Evolutionary conservation across 2,888 invertebrate species (phyloP), one percentile per base, ranked within the genome.

Genomic region (Gari tellinella): DNA sequence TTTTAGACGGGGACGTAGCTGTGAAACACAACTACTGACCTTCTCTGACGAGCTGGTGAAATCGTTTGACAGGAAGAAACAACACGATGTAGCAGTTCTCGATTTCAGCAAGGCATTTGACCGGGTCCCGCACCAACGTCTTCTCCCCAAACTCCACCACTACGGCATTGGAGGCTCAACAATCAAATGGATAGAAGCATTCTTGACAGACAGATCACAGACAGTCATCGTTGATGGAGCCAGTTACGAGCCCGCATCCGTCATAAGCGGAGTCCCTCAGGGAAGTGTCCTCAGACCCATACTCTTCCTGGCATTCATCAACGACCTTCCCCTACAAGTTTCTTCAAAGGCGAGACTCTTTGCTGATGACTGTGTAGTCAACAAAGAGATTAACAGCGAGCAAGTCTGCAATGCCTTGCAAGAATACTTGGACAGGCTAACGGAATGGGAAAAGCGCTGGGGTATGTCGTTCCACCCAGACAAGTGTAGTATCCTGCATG

Each of bases 391-490:
- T 1, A 46, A 31, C 51, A 56, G 49, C 1, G 37, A 38, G 8
- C n/a, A 17, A 2, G 68, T 65, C 52, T 64, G 61, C 38, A 14
- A 31, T n/a, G 52, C 19, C 17, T 49, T 70, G 4, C 66, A 66
- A 26, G 8, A 38, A n/a, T 62, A 70, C 38, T 57, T 62, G 1
- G 45, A 63, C 55, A 60, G 58, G 55, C 40, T 76, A 7, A 55
- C 31, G 8, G 4, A 26, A 12, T 72, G 66, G 72, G 63, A 72
- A 41, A 31, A 49, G 5, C 63, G 26, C 38, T 72, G 60, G 69
- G 62, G 63, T 49, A 65, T 77, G 60, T 19, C 25, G 2, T 77
- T 77, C 41, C 65, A 69, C 38, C 68, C 64, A 3, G 66, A 58
- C 2, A 72, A 62, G 43, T 72, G 68, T 37, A 49, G 61, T 38